Evolutionary conservation across 2,888 invertebrate genomes (phyloP), one percentile per base, ranked within the genome.

Genomic region (Loripinus fragilis): DNA sequence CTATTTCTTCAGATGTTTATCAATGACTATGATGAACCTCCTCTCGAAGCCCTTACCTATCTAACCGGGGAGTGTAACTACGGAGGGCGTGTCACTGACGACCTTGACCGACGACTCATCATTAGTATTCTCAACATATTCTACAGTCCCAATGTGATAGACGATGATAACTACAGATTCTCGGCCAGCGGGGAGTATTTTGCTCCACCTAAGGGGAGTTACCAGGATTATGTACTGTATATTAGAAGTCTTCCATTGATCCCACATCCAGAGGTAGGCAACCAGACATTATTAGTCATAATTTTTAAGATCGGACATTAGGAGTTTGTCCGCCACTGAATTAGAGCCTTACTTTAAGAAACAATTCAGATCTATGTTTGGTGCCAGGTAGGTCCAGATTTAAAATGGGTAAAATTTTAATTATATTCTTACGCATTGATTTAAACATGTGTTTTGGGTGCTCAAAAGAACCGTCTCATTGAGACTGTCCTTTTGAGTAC

Each of bases 1-100:
- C n/a, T n/a, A n/a, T n/a, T n/a, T n/a, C n/a, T n/a, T 15, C 87
- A 94, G 93, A 94, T 94, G 93, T 94, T 94, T 81, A 89, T 94
- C 65, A 93, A 93, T 85, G 93, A 93, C 67, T 94, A 94, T 81
- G 90, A 91, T 8, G 88, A 91, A 10, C 85, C 93, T 0, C 94
- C 94, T 15, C 85, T 94, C 35, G 93, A 92, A 55, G 93, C 93
- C 17, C 81, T 93, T 75, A 87, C 86, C 10, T 93, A 93, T 81
- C 80, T 93, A 74, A 93, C 93, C 0, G 93, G 93, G 23, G 92
- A 93, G 84, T 93, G 93, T 86, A 93, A 93, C 85, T 93, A 93
- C 80, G 93, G 93, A 8, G 93, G 93, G 3, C 87, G 93, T 64
- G 93, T 93, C 35, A 93, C 93, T 12, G 93, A 93, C 74, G 91